These are phyloP conservation scores for Oxycera nigricornis DNA, from an alignment of 2,888 invertebrate genomes.

Conservation along the genomic window DNA sequence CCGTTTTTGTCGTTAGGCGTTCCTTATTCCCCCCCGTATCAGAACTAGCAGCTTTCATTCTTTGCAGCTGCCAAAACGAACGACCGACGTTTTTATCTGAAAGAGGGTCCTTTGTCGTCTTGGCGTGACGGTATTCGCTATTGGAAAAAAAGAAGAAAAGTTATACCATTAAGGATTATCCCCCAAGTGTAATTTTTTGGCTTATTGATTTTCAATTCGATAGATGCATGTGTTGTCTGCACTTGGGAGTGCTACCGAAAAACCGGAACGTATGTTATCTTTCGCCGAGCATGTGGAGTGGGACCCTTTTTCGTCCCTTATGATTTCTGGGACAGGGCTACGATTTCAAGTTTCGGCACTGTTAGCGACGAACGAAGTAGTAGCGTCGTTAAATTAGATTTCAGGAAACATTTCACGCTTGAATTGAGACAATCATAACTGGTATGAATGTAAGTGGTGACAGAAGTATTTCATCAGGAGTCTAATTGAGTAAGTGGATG, in stretches of 20 bases:
- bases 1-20: neutral
- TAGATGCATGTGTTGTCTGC: slow-evolving; percentile 21
- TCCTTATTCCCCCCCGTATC: neutral
- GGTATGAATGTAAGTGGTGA: slow-evolving; percentile 34
- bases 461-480: slow-evolving; percentile 23
- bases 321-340: neutral
- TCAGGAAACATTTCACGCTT: slow-evolving; percentile 37
- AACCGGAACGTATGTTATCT: slow-evolving; percentile 16
- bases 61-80: neutral
- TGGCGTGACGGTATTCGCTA: neutral
- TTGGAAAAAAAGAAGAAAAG: neutral
- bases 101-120: neutral
- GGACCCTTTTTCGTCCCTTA: neutral
- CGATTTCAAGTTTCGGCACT: neutral
- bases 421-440: slow-evolving; percentile 37
- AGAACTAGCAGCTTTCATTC: neutral
- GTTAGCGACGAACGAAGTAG: neutral
- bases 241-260: neutral
- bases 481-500: slow-evolving; percentile 31
- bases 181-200: slow-evolving; percentile 32
- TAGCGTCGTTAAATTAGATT: slow-evolving; percentile 29
- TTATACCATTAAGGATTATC: neutral
- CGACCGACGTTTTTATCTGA: neutral
- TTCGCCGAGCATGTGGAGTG: neutral
- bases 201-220: slow-evolving; percentile 36